Evolutionary conservation across 2,113 vertebrate species (phyloP).

Genomic region (Pelobates fuscus): DNA sequence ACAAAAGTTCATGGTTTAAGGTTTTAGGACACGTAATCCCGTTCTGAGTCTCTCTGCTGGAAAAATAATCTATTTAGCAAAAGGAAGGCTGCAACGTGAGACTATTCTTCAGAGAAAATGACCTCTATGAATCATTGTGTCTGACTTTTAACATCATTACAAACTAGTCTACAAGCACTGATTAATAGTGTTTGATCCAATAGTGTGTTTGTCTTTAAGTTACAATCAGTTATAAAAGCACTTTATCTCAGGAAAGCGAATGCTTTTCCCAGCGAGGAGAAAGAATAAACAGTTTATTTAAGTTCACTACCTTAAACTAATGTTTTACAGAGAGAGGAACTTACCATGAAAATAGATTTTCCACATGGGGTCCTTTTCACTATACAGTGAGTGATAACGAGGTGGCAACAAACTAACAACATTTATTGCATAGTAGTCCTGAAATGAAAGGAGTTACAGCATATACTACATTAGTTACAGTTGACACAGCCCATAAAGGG

Average conservation of each 20-base stretch:
- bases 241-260: slow-evolving; percentile 12
- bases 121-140: slow-evolving; percentile 23
- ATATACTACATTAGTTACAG: too few relatives aligned
- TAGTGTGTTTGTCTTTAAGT: not conserved
- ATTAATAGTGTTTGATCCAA: not conserved
- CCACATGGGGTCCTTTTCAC: too few relatives aligned
- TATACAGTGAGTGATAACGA: too few relatives aligned
- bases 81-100: slow-evolving; percentile 28
- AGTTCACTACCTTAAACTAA: not conserved
- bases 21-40: slow-evolving; percentile 29
- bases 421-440: too few relatives aligned
- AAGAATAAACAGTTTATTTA: not conserved
- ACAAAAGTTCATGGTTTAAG: slow-evolving; percentile 21
- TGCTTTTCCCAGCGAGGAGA: slow-evolving; percentile 4
- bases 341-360: too few relatives aligned
- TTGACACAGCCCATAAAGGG: too few relatives aligned
- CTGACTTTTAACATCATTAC: slow-evolving; percentile 42
- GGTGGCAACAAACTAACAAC: too few relatives aligned
- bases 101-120: slow-evolving; percentile 3
- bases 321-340: not conserved
- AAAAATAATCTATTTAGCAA: slow-evolving; percentile 37
- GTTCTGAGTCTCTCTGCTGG: slow-evolving; percentile 26
- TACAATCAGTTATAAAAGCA: slow-evolving; percentile 17
- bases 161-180: slow-evolving; percentile 15
- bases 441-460: too few relatives aligned